These are phyloP conservation scores for Gymnoscelis rufifasciata DNA, from an alignment of 2,888 invertebrate genomes.

Conservation along the genomic window DNA sequence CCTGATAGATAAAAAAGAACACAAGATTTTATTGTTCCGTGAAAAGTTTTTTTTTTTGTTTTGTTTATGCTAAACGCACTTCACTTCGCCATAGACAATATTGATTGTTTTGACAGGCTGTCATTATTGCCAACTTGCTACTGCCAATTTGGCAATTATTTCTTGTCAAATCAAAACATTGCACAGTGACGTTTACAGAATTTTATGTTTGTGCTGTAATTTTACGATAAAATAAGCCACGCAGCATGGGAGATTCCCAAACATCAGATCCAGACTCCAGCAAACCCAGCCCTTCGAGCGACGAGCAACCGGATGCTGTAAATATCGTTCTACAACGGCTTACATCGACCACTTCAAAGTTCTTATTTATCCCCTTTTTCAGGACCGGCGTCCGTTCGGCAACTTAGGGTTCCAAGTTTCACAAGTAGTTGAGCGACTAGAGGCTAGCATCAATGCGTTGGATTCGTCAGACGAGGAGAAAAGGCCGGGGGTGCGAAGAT, in stretches of 20 bases:
- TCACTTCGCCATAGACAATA: too few species aligned
- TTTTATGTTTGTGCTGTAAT: slow-evolving; percentile 63
- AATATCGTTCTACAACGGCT: slow-evolving; percentile 22
- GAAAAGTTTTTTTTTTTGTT: too few species aligned
- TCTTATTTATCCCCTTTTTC: slow-evolving; percentile 32
- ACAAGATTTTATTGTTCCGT: too few species aligned
- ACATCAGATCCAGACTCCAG: slow-evolving; percentile 56
- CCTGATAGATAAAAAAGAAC: too few species aligned
- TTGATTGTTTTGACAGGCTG: slow-evolving; percentile 21
- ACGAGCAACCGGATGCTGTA: slow-evolving; percentile 54
- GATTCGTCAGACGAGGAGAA: slow-evolving; percentile 63
- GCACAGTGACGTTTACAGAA: slow-evolving; percentile 73
- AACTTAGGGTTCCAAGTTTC: slow-evolving; percentile 86
- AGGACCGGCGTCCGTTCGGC: slow-evolving; percentile 82
- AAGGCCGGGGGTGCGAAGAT: slow-evolving; percentile 63
- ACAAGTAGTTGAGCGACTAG: slow-evolving; percentile 84
- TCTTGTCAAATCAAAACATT: slow-evolving; percentile 73
- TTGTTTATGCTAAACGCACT: too few species aligned
- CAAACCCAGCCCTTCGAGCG: slow-evolving; percentile 49
- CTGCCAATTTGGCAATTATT: not conserved
- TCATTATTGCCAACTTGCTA: slow-evolving; percentile 1
- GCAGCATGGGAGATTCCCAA: slow-evolving; percentile 72
- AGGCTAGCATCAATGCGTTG: slow-evolving; percentile 80
- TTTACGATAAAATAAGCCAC: slow-evolving; percentile 55
- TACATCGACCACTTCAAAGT: slow-evolving; percentile 17